Conservation (phyloP, 2,888 invertebrate species). For the Acanthosoma haemorrhoidale region DNA sequence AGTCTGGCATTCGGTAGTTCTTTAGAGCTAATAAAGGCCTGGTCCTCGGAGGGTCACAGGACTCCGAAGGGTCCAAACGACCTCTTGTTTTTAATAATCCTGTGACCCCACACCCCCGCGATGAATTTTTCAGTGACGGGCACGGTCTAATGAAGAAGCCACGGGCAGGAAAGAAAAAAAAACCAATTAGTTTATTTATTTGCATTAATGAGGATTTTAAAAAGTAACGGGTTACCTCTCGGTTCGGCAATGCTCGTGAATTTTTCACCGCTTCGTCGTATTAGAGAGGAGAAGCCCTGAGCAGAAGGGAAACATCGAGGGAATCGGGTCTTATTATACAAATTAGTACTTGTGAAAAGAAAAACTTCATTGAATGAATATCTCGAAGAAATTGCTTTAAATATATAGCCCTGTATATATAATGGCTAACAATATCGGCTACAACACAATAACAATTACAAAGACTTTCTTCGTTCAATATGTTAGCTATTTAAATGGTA, state of each 20-base stretch:
- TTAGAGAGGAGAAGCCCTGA: not conserved
- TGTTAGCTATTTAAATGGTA: too few species aligned
- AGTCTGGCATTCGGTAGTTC: too few species aligned
- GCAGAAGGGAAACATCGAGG: not conserved
- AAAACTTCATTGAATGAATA: too few species aligned
- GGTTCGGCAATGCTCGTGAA: not conserved
- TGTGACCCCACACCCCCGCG: not conserved
- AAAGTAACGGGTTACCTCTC: constrained; percentile 12
- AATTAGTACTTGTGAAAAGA: too few species aligned
- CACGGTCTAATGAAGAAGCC: constrained; percentile 19
- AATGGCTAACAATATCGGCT: too few species aligned
- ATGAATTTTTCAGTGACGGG: constrained; percentile 19
- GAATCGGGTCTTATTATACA: too few species aligned
- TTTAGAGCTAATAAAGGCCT: not conserved
- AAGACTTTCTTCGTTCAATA: too few species aligned
- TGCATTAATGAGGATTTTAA: constrained; percentile 27
- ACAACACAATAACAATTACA: too few species aligned
- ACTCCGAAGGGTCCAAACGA: not conserved
- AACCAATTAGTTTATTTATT: constrained; percentile 23
- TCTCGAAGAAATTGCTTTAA: too few species aligned
- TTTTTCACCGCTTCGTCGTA: not conserved
- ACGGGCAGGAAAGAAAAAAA: not conserved
- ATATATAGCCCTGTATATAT: too few species aligned
- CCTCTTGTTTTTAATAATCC: not conserved
- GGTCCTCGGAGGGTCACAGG: not conserved